Base-by-base conservation (phyloP, 1,140 invertebrate species). In the Apis dorsata region DNA sequence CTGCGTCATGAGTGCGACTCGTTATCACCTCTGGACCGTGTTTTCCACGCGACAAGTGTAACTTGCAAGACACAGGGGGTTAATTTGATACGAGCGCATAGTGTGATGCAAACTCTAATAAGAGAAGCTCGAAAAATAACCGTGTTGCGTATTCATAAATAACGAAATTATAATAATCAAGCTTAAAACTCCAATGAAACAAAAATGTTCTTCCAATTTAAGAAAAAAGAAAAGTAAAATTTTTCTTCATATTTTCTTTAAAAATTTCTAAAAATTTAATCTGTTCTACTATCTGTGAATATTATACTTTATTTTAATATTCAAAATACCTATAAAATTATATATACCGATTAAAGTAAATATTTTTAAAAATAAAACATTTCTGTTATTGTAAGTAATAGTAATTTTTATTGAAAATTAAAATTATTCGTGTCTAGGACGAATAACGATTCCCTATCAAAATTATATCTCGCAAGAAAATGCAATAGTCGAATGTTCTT, bases 381-480 rank as follows among this genome's bases (percentile, higher is more conserved):
- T 4, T 44, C 2, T 44, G 2, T 34, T 34, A 44, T 44, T n/a
- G 11, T 4, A 60, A 2, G 59, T n/a, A 60, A 60, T n/a, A 12
- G 12, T 10, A 60, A 60, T 60, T 0, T n/a, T 21, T 60, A 60
- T 63, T 13, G 62, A 63, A 63, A 63, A 13, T 28, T 7, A 13
- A 63, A 63, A 63, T 24, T 10, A 70, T 21, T 69, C 12, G 44
- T 2, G 15, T 49, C 8, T 12, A n/a, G n/a, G 24, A 70, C 17
- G 65, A 69, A 69, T 17, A 4, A 5, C 8, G 24, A 13, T 15
- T 28, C 24, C 34, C 19, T n/a, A 12, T 24, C 44, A 63, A 65
- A 85, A 84, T 85, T 83, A 83, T n/a, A 51, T 57, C 7, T 59
- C 28, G 19, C 5, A 74, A 62, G 57, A 62, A 59, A 83, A 83